Conservation (phyloP, 2,888 invertebrate genomes). For the Clanis bilineata region DNA sequence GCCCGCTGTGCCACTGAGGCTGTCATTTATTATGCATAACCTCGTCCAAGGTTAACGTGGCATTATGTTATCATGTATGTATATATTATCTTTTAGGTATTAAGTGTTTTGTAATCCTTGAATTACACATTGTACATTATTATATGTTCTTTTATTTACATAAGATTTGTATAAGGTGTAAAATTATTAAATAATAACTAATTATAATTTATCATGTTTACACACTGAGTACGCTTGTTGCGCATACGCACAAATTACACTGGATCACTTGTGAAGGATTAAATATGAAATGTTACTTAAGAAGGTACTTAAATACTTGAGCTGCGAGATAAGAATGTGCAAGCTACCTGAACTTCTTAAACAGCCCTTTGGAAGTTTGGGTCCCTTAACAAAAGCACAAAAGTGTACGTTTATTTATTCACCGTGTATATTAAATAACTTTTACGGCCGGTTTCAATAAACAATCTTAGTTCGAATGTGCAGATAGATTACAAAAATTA, state of each 20-base stretch:
- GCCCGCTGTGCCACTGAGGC: too few species aligned
- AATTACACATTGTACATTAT: constrained; percentile 13
- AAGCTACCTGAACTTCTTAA: too few species aligned
- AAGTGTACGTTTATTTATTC: too few species aligned
- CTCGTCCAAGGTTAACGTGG: neutral
- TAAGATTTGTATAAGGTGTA: neutral
- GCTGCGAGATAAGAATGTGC: too few species aligned
- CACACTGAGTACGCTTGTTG: neutral
- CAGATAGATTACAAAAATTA: too few species aligned
- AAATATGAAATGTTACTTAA: too few species aligned
- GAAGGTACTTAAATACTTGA: too few species aligned
- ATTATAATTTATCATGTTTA: neutral
- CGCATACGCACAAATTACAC: neutral
- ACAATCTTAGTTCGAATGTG: too few species aligned
- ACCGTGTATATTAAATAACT: too few species aligned
- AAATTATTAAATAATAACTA: neutral
- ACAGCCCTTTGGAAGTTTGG: too few species aligned
- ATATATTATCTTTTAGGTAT: constrained; percentile 26
- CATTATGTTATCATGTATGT: constrained; percentile 20
- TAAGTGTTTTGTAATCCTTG: constrained; percentile 29
- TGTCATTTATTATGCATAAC: neutral
- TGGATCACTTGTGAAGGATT: neutral
- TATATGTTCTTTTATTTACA: constrained; percentile 8
- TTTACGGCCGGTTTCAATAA: too few species aligned
- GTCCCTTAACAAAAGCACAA: too few species aligned